phyloP scores from a whole-genome alignment of 2,888 invertebrate genomes.

The Eristalis arbustorum region DNA sequence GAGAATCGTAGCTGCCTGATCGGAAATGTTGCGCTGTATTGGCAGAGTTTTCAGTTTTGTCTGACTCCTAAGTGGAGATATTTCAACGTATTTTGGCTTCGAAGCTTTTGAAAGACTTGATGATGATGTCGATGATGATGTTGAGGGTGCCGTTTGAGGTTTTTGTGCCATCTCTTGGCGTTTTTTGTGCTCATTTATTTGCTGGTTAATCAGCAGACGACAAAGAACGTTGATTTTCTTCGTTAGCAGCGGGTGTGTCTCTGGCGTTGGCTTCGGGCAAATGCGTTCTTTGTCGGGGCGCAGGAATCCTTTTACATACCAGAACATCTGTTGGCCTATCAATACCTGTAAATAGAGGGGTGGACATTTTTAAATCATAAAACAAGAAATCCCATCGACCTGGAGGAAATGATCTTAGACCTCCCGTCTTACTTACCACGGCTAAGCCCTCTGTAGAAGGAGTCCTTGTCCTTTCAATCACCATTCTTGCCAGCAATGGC shows the following conservation, averaged over 20 bases:
- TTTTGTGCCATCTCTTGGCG: slow-evolving; percentile 5
- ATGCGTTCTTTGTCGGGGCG: slow-evolving; percentile 75
- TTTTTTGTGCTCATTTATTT: slow-evolving; percentile 73
- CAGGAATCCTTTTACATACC: slow-evolving; percentile 77
- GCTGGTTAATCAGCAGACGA: slow-evolving; percentile 77
- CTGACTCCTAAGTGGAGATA: background rate
- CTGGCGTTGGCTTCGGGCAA: slow-evolving; percentile 78
- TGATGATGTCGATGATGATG: background rate
- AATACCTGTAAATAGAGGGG: slow-evolving; percentile 73
- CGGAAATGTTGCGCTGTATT: slow-evolving; percentile 46
- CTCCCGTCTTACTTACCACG: slow-evolving; percentile 71
- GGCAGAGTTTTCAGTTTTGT: slow-evolving; percentile 45
- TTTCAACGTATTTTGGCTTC: slow-evolving; percentile 8
- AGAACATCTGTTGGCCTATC: slow-evolving; percentile 76
- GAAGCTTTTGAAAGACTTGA: background rate
- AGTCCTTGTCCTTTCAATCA: slow-evolving; percentile 73
- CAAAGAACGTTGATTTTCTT: slow-evolving; percentile 78
- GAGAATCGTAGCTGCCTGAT: slow-evolving; percentile 52
- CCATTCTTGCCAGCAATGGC: slow-evolving; percentile 76
- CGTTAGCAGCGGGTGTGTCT: slow-evolving; percentile 78
- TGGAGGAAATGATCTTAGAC: too few relatives aligned
- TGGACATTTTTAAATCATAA: too few relatives aligned
- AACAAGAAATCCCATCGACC: background rate
- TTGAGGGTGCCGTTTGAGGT: background rate
- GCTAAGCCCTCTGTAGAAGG: slow-evolving; percentile 74